Evolutionary conservation across 2,797 vertebrate genomes (phyloP).

Genomic region (Lophotriccus pileatus): DNA sequence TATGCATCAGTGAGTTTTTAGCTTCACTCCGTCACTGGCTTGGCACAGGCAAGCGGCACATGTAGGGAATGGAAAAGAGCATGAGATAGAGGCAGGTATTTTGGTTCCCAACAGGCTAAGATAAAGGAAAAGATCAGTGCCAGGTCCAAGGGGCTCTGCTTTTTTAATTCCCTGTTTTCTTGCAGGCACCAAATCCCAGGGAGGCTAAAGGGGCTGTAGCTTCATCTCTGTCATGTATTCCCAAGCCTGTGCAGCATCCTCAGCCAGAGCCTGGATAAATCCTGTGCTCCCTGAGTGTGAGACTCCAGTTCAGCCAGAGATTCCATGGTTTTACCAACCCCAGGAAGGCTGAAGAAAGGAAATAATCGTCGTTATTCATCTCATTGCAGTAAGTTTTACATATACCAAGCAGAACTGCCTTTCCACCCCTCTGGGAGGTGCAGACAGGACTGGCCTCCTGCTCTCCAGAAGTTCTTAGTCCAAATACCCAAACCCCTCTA

Average conservation of each 20-base stretch:
- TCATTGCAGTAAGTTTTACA: background rate
- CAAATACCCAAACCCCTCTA: background rate
- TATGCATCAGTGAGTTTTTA: background rate
- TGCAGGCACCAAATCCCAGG: background rate
- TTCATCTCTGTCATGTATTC: background rate
- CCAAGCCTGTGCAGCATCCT: background rate
- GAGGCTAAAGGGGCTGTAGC: background rate
- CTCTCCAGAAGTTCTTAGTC: background rate
- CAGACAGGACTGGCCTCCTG: background rate
- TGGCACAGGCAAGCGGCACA: background rate
- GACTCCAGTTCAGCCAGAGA: background rate
- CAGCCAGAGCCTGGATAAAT: background rate
- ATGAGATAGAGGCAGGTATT: background rate
- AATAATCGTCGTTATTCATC: background rate
- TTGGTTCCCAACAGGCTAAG: background rate
- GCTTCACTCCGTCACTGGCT: background rate
- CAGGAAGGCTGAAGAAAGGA: background rate
- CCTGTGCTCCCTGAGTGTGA: too few species aligned
- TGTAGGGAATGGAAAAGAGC: background rate
- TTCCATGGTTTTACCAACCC: background rate
- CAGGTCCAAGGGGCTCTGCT: background rate
- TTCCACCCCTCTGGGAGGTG: background rate
- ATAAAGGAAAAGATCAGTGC: background rate
- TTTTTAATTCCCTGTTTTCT: background rate
- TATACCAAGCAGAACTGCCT: background rate